Base-by-base conservation (phyloP, 2,797 vertebrate genomes). In the Bovichtus variegatus region DNA sequence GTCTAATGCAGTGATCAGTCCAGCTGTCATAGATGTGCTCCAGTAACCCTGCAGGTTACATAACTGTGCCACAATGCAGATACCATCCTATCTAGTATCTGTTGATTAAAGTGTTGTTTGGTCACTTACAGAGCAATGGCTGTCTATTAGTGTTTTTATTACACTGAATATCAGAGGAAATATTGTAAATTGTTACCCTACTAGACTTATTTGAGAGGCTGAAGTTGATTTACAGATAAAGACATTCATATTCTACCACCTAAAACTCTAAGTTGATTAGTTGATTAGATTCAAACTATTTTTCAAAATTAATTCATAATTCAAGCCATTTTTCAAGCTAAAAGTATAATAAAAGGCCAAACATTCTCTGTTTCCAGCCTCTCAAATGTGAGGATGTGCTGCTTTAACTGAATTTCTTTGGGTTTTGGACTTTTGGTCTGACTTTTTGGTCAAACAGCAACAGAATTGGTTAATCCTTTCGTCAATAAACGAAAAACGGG, bases 21-120 rank as follows among this genome's bases (percentile, higher is more conserved):
- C 89, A 85, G 80, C 76, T 86, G 84, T 61, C 27, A 66, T 36
- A 83, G 80, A 89, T 82, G 86, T 90, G 91, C 41, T 91, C 88
- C 87, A 92, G 86, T 93, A 77, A 93, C 91, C 91, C 68, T 83
- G 27, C 71, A 74, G 38, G 43, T 95, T 94, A 87, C 81, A 73
- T 94, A 94, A 94, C 70, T 34, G 71, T 79, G 77, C 57, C 78
- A 60, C 91, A 80, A 84, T 80, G 65, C 71, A 70, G 74, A 74
- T 40, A 43, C 51, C 64, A 0, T 44, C 51, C n/a, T 0, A 41
- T 73, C 23, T 55, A 15, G 23, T 41, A 15, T 53, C 25, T 25
- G 27, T n/a, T 21, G 15, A 27, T 7, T 23, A 6, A 27, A 53
- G 40, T 9, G 13, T 54, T 6, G 11, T 54, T 38, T 47, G 25